Conservation (phyloP, 2,888 invertebrate species). For the Pycnomerus fuliginosus region DNA sequence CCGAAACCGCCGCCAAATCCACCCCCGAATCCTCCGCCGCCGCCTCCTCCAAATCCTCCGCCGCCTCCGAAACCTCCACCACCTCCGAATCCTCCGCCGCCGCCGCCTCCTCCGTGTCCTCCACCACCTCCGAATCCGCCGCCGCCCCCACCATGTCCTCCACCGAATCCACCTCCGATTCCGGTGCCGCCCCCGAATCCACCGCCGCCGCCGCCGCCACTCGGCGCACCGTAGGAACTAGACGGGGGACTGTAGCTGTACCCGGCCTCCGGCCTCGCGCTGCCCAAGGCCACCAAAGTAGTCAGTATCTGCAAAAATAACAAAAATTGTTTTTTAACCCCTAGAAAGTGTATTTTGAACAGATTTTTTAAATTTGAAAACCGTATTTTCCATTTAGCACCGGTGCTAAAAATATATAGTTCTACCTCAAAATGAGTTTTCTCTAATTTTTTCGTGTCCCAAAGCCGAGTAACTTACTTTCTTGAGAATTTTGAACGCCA, state of each 20-base stretch:
- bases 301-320: slow-evolving; percentile 46
- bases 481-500: too few species aligned
- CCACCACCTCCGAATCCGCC: slow-evolving; percentile 31
- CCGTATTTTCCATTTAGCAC: too few species aligned
- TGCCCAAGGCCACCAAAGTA: slow-evolving; percentile 59
- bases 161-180: slow-evolving; percentile 34
- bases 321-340: too few species aligned
- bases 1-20: slow-evolving; percentile 53
- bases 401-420: too few species aligned
- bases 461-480: too few species aligned
- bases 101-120: slow-evolving; percentile 39
- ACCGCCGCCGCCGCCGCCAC: slow-evolving; percentile 49
- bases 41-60: slow-evolving; percentile 22
- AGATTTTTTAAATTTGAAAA: too few species aligned
- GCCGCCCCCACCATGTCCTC: slow-evolving; percentile 37
- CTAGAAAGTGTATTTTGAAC: too few species aligned
- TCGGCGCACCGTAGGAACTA: slow-evolving; percentile 50
- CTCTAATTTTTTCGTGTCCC: too few species aligned
- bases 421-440: too few species aligned
- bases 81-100: slow-evolving; percentile 32
- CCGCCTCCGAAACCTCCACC: slow-evolving; percentile 29
- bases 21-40: slow-evolving; percentile 35
- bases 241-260: slow-evolving; percentile 59
- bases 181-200: slow-evolving; percentile 34
- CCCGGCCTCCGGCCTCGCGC: slow-evolving; percentile 64